These are phyloP conservation scores for Brachymystax lenok DNA, from an alignment of 2,797 vertebrate species.

Conservation along the genomic window DNA sequence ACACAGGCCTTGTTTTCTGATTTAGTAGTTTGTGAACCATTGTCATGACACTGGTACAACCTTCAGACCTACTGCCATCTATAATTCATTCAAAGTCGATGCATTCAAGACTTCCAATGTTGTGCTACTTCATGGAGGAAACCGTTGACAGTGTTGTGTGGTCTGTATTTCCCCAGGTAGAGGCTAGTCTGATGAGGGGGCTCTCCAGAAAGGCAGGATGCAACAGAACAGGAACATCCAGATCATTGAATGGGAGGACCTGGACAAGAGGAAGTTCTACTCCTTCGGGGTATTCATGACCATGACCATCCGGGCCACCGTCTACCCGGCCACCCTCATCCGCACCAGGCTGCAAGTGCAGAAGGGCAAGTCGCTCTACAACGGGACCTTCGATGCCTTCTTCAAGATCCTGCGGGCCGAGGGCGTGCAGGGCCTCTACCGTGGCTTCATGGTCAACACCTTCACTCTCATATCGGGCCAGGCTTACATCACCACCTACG, in stretches of 20 bases:
- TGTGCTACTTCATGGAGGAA: not conserved
- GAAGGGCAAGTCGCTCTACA: conserved; percentile 90
- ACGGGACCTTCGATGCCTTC: conserved; percentile 91
- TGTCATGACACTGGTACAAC: not conserved
- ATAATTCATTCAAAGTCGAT: not conserved
- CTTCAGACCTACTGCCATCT: not conserved
- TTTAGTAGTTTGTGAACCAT: not conserved
- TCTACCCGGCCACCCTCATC: conserved; percentile 96
- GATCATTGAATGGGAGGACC: conserved; percentile 98
- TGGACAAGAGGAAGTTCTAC: conserved; percentile 98
- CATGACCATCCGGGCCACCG: conserved; percentile 92
- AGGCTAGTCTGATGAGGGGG: conserved; percentile 57
- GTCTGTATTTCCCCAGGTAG: conserved; percentile 38
- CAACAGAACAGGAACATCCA: conserved; percentile 90
- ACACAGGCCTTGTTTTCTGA: not conserved
- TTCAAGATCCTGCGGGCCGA: conserved; percentile 89
- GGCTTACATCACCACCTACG: conserved; percentile 97
- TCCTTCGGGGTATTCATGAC: conserved; percentile 95
- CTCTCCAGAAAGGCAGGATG: conserved; percentile 50
- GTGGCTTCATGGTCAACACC: conserved; percentile 94
- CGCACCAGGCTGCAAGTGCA: conserved; percentile 94
- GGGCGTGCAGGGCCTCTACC: conserved; percentile 86
- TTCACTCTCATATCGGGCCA: conserved; percentile 96
- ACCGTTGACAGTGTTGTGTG: not conserved
- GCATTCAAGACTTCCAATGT: not conserved